A percentile compares a stretch with the other conserved stretches of the same genome.
Conservation (phyloP, 2,797 vertebrate genomes). For the Decapterus maruadsi region DNA sequence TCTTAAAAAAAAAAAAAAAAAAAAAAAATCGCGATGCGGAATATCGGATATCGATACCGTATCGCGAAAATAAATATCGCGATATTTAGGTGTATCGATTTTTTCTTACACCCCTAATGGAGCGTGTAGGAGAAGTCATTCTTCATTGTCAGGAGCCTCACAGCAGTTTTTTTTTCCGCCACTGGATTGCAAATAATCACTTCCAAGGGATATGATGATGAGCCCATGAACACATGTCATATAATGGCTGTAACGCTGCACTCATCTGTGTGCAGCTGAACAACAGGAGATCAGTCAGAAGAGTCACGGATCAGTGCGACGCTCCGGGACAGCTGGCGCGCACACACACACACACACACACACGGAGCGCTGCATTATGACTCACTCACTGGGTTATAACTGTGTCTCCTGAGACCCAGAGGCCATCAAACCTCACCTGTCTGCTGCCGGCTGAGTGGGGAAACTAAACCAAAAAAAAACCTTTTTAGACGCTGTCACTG, state of each 20-base stretch:
- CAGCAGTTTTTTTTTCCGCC: background rate
- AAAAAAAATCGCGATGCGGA: too few relatives aligned
- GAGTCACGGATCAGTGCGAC: background rate
- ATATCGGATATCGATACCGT: too few relatives aligned
- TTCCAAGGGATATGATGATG: constrained; percentile 29
- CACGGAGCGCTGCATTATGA: constrained; percentile 16
- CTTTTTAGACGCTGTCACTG: constrained; percentile 59
- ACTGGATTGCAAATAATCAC: constrained; percentile 34
- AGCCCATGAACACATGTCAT: constrained; percentile 38
- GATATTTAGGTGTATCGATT: too few relatives aligned
- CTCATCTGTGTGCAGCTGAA: constrained; percentile 8
- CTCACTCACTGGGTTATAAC: constrained; percentile 37
- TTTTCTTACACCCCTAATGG: too few relatives aligned
- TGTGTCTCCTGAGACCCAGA: constrained; percentile 53
- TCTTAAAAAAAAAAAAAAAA: too few relatives aligned
- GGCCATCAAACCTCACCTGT: constrained; percentile 67
- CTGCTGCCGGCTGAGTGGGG: constrained; percentile 41
- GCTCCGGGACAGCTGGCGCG: constrained; percentile 12
- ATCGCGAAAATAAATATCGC: too few relatives aligned
- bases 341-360: too few relatives aligned
- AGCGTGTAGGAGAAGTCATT: constrained; percentile 8
- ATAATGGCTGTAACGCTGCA: constrained; percentile 2
- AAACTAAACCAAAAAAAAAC: constrained; percentile 32
- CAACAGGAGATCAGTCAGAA: constrained; percentile 19
- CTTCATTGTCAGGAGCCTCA: constrained; percentile 52